Percentiles rank a stretch among this genome's conserved stretches.
These are phyloP conservation scores for Polyodon spathula DNA, from an alignment of 2,113 vertebrate species.

Conservation along the genomic window DNA sequence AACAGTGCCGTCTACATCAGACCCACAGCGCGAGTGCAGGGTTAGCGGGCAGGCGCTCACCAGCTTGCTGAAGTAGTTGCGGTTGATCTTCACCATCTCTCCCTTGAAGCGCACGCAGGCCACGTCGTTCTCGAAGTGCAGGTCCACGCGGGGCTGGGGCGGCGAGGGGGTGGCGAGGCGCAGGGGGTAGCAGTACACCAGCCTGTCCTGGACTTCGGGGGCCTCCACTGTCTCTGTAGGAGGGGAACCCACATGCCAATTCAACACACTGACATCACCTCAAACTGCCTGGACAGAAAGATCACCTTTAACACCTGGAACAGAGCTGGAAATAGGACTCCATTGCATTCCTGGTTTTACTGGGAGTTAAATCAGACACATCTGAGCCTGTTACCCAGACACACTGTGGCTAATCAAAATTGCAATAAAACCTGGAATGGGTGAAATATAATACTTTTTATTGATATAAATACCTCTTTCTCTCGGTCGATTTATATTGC, in stretches of 20 bases:
- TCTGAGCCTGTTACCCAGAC: too few relatives aligned
- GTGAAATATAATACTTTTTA: too few relatives aligned
- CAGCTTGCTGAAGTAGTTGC: slow-evolving; percentile 93
- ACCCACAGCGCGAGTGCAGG: too few relatives aligned
- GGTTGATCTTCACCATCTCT: slow-evolving; percentile 92
- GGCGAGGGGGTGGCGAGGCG: slow-evolving; percentile 70
- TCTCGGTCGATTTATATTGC: too few relatives aligned
- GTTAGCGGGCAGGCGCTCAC: slow-evolving; percentile 56
- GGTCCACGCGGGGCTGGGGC: slow-evolving; percentile 73
- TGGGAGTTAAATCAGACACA: too few relatives aligned
- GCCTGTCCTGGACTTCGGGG: slow-evolving; percentile 62
- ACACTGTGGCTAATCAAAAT: too few relatives aligned
- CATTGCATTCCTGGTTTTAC: too few relatives aligned
- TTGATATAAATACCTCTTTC: too few relatives aligned
- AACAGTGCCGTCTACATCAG: too few relatives aligned
- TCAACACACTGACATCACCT: too few relatives aligned
- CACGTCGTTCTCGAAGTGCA: slow-evolving; percentile 86
- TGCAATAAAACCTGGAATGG: too few relatives aligned
- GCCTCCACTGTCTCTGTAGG: slow-evolving; percentile 51
- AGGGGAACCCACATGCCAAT: neutral
- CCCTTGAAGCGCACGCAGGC: slow-evolving; percentile 88
- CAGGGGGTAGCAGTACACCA: slow-evolving; percentile 87
- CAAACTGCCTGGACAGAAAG: too few relatives aligned
- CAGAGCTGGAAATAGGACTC: accelerated
- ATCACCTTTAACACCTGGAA: neutral